A percentile compares a stretch with the other conserved stretches of the same genome.
Evolutionary conservation across 2,888 invertebrate species (phyloP).

Genomic region (Coelinius sp.): DNA sequence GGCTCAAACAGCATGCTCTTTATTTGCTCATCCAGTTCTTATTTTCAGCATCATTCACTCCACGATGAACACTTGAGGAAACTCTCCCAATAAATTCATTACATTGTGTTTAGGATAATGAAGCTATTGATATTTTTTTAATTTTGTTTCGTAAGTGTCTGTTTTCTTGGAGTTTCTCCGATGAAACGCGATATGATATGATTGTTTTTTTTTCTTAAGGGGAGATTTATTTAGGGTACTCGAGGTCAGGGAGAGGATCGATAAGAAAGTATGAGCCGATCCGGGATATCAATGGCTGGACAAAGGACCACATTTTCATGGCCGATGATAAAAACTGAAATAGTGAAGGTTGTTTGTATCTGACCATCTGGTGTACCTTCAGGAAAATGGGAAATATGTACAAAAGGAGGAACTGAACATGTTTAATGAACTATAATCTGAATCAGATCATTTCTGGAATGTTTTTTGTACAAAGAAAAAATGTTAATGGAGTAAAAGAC

Average conservation of each 20-base stretch:
- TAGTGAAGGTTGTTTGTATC: slow-evolving; percentile 11
- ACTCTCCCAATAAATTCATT: slow-evolving; percentile 9
- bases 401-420: background rate
- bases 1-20: slow-evolving; percentile 43
- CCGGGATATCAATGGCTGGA: slow-evolving; percentile 60
- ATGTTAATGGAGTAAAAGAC: slow-evolving; percentile 21
- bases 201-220: slow-evolving; percentile 17
- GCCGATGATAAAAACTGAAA: slow-evolving; percentile 63
- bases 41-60: slow-evolving; percentile 42
- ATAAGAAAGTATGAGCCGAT: slow-evolving; percentile 60
- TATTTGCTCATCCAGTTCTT: slow-evolving; percentile 32
- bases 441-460: background rate
- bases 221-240: slow-evolving; percentile 42
- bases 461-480: background rate
- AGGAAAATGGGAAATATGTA: background rate
- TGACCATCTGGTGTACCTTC: background rate
- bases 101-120: slow-evolving; percentile 26
- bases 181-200: slow-evolving; percentile 19
- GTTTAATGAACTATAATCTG: background rate
- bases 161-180: slow-evolving; percentile 4
- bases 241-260: slow-evolving; percentile 42
- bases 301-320: slow-evolving; percentile 60
- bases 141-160: slow-evolving; percentile 18
- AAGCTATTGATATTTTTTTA: slow-evolving; percentile 28
- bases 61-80: slow-evolving; percentile 38